Conservation (phyloP, 2,888 invertebrate genomes). For the Mimas tiliae region DNA sequence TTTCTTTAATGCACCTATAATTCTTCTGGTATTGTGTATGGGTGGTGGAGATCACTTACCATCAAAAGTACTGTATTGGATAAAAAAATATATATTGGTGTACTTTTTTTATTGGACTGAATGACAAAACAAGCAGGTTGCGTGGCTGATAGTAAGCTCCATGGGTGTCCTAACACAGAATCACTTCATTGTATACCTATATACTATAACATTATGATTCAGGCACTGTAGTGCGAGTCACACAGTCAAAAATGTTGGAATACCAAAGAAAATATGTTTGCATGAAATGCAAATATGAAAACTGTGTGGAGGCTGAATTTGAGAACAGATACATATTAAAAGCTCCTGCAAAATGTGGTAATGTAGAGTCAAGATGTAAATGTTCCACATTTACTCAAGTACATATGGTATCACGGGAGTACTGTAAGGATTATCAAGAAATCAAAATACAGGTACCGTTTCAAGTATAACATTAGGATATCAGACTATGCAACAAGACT, state of each 20-base stretch:
- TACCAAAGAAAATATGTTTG: slow-evolving; percentile 90
- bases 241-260: slow-evolving; percentile 90
- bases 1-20: too few relatives aligned
- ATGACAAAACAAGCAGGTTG: too few relatives aligned
- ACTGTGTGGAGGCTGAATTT: slow-evolving; percentile 88
- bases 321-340: slow-evolving; percentile 86
- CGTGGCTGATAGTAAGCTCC: too few relatives aligned
- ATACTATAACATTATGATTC: slow-evolving; percentile 33
- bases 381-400: slow-evolving; percentile 82
- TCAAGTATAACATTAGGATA: not conserved
- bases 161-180: too few relatives aligned
- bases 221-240: slow-evolving; percentile 92
- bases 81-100: too few relatives aligned
- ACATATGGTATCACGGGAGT: slow-evolving; percentile 83
- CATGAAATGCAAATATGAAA: slow-evolving; percentile 89
- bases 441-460: slow-evolving; percentile 89
- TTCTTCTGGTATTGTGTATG: too few relatives aligned
- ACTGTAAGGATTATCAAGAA: slow-evolving; percentile 93
- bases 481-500: too few relatives aligned
- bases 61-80: too few relatives aligned
- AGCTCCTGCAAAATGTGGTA: slow-evolving; percentile 83
- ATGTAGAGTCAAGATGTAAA: slow-evolving; percentile 81
- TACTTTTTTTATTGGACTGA: too few relatives aligned
- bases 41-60: too few relatives aligned
- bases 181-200: too few relatives aligned